A percentile compares a stretch with the other conserved stretches of the same genome.
Evolutionary conservation across 2,888 invertebrate species (phyloP).

Genomic region (Agriopis leucophaearia): DNA sequence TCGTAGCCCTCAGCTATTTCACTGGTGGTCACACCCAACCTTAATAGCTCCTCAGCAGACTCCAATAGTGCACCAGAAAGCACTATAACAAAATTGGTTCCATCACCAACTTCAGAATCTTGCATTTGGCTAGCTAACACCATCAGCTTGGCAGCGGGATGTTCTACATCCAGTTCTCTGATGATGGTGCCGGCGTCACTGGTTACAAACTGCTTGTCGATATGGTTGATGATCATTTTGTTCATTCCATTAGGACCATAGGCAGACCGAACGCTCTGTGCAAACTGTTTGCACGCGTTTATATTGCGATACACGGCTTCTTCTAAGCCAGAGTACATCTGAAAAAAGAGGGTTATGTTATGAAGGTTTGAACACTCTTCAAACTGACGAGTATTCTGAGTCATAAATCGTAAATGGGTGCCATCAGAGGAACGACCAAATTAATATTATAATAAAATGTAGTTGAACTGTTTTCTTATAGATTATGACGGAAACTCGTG

Average conservation of each 20-base stretch:
- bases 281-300: slow-evolving; percentile 97
- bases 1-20: slow-evolving; percentile 99
- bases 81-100: slow-evolving; percentile 99
- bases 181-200: slow-evolving; percentile 99
- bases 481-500: neutral
- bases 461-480: neutral
- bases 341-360: slow-evolving; percentile 47
- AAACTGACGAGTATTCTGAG: neutral
- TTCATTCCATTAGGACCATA: slow-evolving; percentile 99
- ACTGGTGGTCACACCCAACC: slow-evolving; percentile 97
- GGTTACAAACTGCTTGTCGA: slow-evolving; percentile 99
- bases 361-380: neutral
- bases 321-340: slow-evolving; percentile 95
- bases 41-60: slow-evolving; percentile 95
- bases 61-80: slow-evolving; percentile 97
- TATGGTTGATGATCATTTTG: slow-evolving; percentile 99
- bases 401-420: neutral
- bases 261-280: slow-evolving; percentile 96
- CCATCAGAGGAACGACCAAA: neutral
- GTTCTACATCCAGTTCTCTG: slow-evolving; percentile 97
- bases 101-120: slow-evolving; percentile 99
- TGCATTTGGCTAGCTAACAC: slow-evolving; percentile 99
- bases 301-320: slow-evolving; percentile 99
- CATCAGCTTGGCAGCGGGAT: slow-evolving; percentile 99
- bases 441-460: neutral